A percentile compares a stretch with the other conserved stretches of the same genome.
These are phyloP conservation scores for Acomys russatus DNA, from an alignment of 2,797 vertebrate species.

Conservation along the genomic window DNA sequence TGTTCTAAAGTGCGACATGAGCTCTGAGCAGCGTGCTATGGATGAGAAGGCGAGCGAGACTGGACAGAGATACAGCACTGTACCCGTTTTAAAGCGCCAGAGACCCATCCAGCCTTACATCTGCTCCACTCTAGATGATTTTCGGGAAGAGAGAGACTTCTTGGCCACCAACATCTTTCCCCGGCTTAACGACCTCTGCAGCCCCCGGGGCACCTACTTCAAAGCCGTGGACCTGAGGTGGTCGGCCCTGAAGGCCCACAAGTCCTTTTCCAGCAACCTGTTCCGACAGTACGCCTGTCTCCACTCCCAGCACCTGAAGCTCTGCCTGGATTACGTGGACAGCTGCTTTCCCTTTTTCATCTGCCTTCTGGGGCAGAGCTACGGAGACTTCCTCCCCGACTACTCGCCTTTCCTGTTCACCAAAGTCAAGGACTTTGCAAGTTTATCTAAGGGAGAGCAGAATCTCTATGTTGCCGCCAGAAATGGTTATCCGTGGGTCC, in stretches of 20 bases:
- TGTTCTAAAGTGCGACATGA: neutral
- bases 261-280: neutral
- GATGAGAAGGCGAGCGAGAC: accelerated
- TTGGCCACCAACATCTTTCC: slow-evolving; percentile 81
- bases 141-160: slow-evolving; percentile 75
- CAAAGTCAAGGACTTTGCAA: neutral
- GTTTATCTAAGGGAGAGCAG: slow-evolving; percentile 79
- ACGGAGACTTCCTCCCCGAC: slow-evolving; percentile 71
- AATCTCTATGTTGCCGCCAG: slow-evolving; percentile 81
- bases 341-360: slow-evolving; percentile 82
- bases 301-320: slow-evolving; percentile 75
- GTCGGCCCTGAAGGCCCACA: neutral
- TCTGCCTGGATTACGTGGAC: slow-evolving; percentile 81
- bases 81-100: neutral
- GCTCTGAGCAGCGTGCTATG: slow-evolving; percentile 22
- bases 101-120: slow-evolving; percentile 73
- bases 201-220: slow-evolving; percentile 75
- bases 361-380: slow-evolving; percentile 79
- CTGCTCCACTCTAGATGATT: slow-evolving; percentile 76
- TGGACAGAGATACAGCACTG: neutral
- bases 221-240: slow-evolving; percentile 80
- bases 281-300: slow-evolving; percentile 37
- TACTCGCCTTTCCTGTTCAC: neutral
- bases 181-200: slow-evolving; percentile 82
- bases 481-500: slow-evolving; percentile 83